Percentiles rank a stretch among this genome's conserved stretches.
Evolutionary conservation across 2,888 invertebrate species (phyloP).

Genomic region (Penaeus monodon): DNA sequence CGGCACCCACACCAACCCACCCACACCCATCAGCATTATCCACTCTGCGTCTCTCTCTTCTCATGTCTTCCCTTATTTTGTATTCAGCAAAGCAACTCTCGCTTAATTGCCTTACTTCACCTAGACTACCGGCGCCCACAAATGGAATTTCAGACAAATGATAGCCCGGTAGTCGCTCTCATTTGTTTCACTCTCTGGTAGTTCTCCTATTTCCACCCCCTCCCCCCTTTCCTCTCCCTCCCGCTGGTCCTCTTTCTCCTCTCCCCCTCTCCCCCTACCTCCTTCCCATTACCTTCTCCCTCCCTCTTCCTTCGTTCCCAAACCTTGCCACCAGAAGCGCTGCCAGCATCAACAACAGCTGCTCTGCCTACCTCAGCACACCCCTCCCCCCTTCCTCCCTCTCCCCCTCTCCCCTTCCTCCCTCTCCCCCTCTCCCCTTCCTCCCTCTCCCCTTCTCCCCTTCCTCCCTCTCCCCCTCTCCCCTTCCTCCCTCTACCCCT

Average conservation of each 20-base stretch:
- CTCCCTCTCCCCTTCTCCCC: not conserved
- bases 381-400: not conserved
- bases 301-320: not conserved
- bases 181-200: not conserved
- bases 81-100: too few relatives aligned
- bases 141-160: slow-evolving; percentile 2
- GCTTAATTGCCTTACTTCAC: too few relatives aligned
- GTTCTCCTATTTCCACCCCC: not conserved
- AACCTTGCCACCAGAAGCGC: too few relatives aligned
- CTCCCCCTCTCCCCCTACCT: not conserved
- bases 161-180: slow-evolving; percentile 2
- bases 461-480: not conserved
- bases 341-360: too few relatives aligned
- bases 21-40: too few relatives aligned
- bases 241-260: not conserved
- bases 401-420: not conserved
- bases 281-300: not conserved
- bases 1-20: too few relatives aligned
- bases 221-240: not conserved
- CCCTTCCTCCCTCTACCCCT: not conserved
- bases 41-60: too few relatives aligned
- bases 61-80: too few relatives aligned
- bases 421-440: not conserved
- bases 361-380: too few relatives aligned
- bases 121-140: too few relatives aligned